Evolutionary conservation across 2,888 invertebrate species (phyloP).

Genomic region (Drosophila nr. fundita): DNA sequence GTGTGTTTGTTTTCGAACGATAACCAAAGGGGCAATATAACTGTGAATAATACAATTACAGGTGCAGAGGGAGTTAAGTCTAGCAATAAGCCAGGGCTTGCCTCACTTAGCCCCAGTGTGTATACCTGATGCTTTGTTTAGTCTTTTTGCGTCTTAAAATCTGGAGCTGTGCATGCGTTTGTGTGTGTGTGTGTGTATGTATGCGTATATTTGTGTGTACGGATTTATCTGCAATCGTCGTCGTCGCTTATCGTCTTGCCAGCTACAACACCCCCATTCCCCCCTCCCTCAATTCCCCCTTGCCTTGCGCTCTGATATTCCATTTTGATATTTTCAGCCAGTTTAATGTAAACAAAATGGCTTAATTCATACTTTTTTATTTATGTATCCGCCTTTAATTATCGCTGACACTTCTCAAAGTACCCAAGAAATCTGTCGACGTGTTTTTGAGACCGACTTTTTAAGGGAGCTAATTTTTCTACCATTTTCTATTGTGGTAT

Average conservation of each 20-base stretch:
- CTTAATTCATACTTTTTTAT: conserved; percentile 30
- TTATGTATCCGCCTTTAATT: conserved; percentile 24
- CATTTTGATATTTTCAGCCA: conserved; percentile 23
- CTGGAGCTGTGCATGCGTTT: conserved; percentile 22
- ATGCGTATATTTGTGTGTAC: conserved; percentile 15
- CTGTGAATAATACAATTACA: conserved; percentile 41
- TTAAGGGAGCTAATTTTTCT: neutral
- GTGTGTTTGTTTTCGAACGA: conserved; percentile 45
- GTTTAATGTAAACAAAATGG: conserved; percentile 52
- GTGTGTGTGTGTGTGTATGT: conserved; percentile 12
- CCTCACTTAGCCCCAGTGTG: conserved; percentile 1
- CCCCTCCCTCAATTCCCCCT: neutral
- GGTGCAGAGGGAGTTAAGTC: conserved; percentile 21
- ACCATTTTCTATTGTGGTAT: neutral
- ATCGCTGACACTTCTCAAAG: conserved; percentile 25
- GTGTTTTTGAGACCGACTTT: conserved; percentile 32
- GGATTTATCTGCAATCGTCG: conserved; percentile 69
- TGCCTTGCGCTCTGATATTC: conserved; percentile 1
- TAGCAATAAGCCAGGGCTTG: conserved; percentile 31
- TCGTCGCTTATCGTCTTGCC: conserved; percentile 63
- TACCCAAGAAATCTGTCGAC: conserved; percentile 29
- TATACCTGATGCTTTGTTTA: conserved; percentile 59
- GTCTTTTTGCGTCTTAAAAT: conserved; percentile 73
- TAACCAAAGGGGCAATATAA: conserved; percentile 51
- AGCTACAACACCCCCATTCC: conserved; percentile 45